These are phyloP conservation scores for Gonatopus flavifemur DNA, from an alignment of 1,140 invertebrate genomes.

Conservation along the genomic window DNA sequence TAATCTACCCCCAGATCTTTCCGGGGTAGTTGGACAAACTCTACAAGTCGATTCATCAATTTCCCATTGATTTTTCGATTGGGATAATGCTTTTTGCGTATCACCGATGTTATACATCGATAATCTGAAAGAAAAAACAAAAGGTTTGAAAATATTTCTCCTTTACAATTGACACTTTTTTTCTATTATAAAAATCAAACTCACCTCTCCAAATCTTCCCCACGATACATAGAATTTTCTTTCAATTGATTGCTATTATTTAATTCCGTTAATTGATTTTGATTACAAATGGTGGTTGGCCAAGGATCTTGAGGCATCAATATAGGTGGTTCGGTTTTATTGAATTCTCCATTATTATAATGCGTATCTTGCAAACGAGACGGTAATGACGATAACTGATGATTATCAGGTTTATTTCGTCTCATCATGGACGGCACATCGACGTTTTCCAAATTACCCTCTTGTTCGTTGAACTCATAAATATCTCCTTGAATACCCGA, in stretches of 20 bases:
- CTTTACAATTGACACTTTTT: background rate
- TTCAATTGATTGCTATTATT: conserved; percentile 20
- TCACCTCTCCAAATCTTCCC: conserved; percentile 28
- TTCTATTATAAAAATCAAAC: background rate
- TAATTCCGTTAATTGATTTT: conserved; percentile 19
- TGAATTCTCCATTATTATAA: conserved; percentile 33
- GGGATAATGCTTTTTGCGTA: conserved; percentile 24
- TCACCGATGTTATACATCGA: conserved; percentile 23
- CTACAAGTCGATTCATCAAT: conserved; percentile 26
- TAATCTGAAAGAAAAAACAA: conserved; percentile 27
- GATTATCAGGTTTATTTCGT: conserved; percentile 27
- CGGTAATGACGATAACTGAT: conserved; percentile 17
- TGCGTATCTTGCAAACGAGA: conserved; percentile 34
- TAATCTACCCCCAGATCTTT: conserved; percentile 65
- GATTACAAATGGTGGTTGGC: conserved; percentile 24
- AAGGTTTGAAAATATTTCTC: no score
- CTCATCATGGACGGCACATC: conserved; percentile 40
- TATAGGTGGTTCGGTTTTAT: conserved; percentile 32
- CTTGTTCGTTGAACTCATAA: conserved; percentile 55
- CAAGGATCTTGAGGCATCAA: conserved; percentile 36
- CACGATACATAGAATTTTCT: conserved; percentile 27
- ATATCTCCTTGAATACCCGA: conserved; percentile 57
- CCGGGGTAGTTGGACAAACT: conserved; percentile 60
- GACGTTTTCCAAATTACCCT: conserved; percentile 51
- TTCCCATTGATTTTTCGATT: conserved; percentile 40